Base-by-base conservation (phyloP, 2,888 invertebrate species). In the Plusia festucae region DNA sequence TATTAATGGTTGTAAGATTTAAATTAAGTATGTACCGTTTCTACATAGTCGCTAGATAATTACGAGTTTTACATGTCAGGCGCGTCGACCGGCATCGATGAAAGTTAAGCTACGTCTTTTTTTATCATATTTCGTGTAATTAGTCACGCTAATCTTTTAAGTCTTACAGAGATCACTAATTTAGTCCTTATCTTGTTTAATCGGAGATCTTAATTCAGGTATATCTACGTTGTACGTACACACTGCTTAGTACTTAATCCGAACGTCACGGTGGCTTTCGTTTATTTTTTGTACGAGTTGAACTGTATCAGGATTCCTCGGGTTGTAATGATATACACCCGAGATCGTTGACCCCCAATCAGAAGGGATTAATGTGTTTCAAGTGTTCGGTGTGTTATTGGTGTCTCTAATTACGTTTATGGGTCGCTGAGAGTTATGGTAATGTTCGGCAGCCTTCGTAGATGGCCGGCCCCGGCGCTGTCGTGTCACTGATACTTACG, bases 401-500 rank as follows among this genome's bases (percentile, higher is more conserved):
- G 91, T 91, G 89, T 91, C 91, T 92, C 91, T 94, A 93, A 94
- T 94, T 93, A 92, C 90, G 90, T 91, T 91, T 91, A 91, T 89
- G 88, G 89, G 89, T 90, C 82, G 86, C 88, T 80, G 87, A 88
- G 90, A 93, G 93, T 93, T 94, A 94, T 92, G 91, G 88, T 93
- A 92, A 92, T 93, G 93, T 91, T 87, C 90, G 88, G 91, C 89
- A 90, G 90, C 87, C 86, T 89, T 86, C 89, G 92, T 86, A 85
- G 93, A 90, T 89, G 88, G 85, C 85, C 86, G 85, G 86, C 86
- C 79, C 81, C 85, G 85, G 81, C 84, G 90, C 76, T 80, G 86
- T 87, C 87, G 87, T 86, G 87, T 89, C 90, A 88, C 86, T 92
- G 93, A 94, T 95, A 95, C 95, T 95, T 95, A 95, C 95, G 94